A percentile compares a stretch with the other conserved stretches of the same genome.
Conservation (phyloP, 2,113 vertebrate species). For the Nanorana parkeri region DNA sequence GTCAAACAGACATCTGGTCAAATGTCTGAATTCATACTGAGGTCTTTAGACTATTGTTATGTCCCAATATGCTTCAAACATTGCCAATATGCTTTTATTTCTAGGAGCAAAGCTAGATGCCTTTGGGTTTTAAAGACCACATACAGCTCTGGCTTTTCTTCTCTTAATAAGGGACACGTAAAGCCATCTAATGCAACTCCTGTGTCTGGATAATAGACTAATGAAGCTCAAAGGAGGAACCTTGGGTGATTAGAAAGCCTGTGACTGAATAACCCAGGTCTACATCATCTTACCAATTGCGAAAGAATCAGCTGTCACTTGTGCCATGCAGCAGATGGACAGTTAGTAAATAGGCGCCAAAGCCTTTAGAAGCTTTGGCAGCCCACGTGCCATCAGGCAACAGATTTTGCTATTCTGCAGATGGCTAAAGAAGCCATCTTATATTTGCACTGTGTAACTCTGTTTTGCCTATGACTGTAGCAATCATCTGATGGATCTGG, state of each 20-base stretch:
- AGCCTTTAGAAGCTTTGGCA: slow-evolving; percentile 87
- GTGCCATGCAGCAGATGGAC: slow-evolving; percentile 86
- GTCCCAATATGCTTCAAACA: slow-evolving; percentile 84
- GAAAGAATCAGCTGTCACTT: slow-evolving; percentile 83
- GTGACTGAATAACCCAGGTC: slow-evolving; percentile 79
- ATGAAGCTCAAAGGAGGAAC: slow-evolving; percentile 78
- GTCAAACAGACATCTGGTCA: slow-evolving; percentile 85
- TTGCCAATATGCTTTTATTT: slow-evolving; percentile 83
- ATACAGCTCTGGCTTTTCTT: slow-evolving; percentile 75
- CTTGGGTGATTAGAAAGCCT: slow-evolving; percentile 76
- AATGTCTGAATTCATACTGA: slow-evolving; percentile 82
- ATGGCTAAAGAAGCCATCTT: slow-evolving; percentile 78
- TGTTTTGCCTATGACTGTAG: slow-evolving; percentile 65
- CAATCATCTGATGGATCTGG: slow-evolving; percentile 47
- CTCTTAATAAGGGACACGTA: slow-evolving; percentile 73
- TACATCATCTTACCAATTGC: slow-evolving; percentile 81
- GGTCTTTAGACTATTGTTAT: slow-evolving; percentile 80
- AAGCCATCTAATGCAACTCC: slow-evolving; percentile 74
- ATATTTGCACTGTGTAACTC: slow-evolving; percentile 64
- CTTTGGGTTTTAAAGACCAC: slow-evolving; percentile 75
- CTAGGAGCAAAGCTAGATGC: slow-evolving; percentile 78
- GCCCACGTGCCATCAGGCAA: slow-evolving; percentile 77
- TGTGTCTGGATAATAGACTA: slow-evolving; percentile 74
- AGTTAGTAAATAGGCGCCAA: slow-evolving; percentile 84
- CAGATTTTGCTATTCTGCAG: slow-evolving; percentile 82